Base-by-base conservation (phyloP, 2,797 vertebrate species). In the Lepus townsendii region DNA sequence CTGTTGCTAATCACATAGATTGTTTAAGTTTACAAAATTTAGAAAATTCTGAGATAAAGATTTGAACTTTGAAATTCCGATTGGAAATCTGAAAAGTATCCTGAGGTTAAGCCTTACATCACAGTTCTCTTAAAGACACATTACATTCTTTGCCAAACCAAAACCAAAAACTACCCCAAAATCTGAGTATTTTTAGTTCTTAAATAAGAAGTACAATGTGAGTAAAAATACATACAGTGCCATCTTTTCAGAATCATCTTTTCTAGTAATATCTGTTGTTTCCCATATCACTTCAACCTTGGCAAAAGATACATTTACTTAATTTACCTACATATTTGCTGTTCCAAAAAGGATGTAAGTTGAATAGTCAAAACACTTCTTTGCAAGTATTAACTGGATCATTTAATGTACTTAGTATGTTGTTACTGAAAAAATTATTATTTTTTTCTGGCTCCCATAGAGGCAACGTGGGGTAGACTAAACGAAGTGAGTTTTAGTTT, bases 71-170 rank as follows among this genome's bases (percentile, higher is more conserved):
- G 79, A 10, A 94, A 66, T 87, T 76, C 65, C 66, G 7, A 1
- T 68, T 52, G n/a, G 77, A 92, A 94, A 83, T 83, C 60, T 54
- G 76, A 90, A 71, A 92, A 62, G 76, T 76, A 54, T 71, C n/a
- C 62, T 76, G 79, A 85, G 26, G 50, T 26, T 88, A 77, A 69
- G 90, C 76, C 66, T 91, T 89, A 68, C 79, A 83, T 90, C 17
- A 78, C 42, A 24, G 52, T 87, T 90, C 32, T 93, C 13, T 63
- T 79, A 75, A 97, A 62, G 50, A 32, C 57, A 50, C 24, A 71
- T 77, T 52, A 35, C n/a, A 72, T 66, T 12, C 17, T 73, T 83
- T 90, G 80, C 50, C 24, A n/a, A 89, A 90, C n/a, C 66, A n/a
- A 63, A 83, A 90, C 20, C 42, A 47, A n/a, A 63, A 83, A 17